Percentiles rank a stretch among this genome's conserved stretches.
These are phyloP conservation scores for Hypomesus transpacificus DNA, from an alignment of 2,113 vertebrate species.

Conservation along the genomic window DNA sequence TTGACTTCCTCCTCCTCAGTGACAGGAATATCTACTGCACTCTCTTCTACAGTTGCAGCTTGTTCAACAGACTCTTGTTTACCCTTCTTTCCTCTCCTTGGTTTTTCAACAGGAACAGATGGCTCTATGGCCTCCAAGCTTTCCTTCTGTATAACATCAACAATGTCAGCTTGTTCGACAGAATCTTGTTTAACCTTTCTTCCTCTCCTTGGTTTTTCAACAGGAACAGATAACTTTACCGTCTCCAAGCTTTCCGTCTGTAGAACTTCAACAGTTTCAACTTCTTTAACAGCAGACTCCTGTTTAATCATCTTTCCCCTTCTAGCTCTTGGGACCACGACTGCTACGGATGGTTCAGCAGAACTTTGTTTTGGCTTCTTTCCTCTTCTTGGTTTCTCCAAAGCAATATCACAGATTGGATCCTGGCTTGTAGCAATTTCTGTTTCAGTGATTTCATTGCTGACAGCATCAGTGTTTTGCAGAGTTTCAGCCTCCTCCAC, in stretches of 20 bases:
- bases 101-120: conserved; percentile 18
- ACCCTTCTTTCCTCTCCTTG: conserved; percentile 14
- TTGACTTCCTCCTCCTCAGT: conserved; percentile 19
- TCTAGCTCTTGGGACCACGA: not conserved
- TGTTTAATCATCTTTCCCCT: conserved; percentile 43
- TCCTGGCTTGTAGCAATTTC: conserved; percentile 14
- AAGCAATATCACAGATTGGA: conserved; percentile 1
- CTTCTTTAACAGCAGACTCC: conserved; percentile 15
- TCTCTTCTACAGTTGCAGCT: not conserved
- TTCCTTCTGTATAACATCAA: not conserved
- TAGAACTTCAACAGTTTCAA: conserved; percentile 1
- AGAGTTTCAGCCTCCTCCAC: conserved; percentile 8
- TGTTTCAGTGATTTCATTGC: not conserved
- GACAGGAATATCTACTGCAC: not conserved
- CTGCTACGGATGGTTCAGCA: not conserved
- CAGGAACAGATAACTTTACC: not conserved
- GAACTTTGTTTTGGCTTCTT: conserved; percentile 27
- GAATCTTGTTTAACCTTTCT: conserved; percentile 30
- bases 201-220: conserved; percentile 33
- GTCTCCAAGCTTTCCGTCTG: not conserved
- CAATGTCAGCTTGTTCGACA: not conserved
- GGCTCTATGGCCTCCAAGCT: not conserved
- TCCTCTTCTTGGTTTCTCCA: conserved; percentile 43
- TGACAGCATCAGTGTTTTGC: conserved; percentile 13
- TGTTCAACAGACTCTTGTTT: conserved; percentile 12